Conservation (phyloP, 2,797 vertebrate species). For the Sebastes itinus region DNA sequence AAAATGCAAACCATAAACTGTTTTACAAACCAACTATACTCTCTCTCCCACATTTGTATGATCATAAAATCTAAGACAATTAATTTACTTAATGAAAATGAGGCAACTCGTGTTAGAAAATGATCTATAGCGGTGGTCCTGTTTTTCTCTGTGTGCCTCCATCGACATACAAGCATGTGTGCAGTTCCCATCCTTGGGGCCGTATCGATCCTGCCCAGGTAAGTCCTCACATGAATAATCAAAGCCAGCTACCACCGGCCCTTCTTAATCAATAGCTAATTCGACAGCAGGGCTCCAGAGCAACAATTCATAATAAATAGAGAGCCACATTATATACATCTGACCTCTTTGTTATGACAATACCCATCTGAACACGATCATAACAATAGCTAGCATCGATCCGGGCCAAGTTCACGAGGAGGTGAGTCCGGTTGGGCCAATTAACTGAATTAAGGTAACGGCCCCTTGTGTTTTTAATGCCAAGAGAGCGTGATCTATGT, state of each 20-base stretch:
- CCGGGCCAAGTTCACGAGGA: conserved; percentile 70
- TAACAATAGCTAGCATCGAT: conserved; percentile 73
- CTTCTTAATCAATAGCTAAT: conserved; percentile 80
- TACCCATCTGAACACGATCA: conserved; percentile 70
- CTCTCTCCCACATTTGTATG: background rate
- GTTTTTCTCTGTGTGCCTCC: conserved; percentile 11
- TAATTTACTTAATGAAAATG: background rate
- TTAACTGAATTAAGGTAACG: conserved; percentile 66
- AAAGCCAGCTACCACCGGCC: conserved; percentile 63
- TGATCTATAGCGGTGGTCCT: background rate
- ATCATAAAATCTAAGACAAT: background rate
- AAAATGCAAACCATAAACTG: background rate
- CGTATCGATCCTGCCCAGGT: conserved; percentile 71
- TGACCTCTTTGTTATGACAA: conserved; percentile 77
- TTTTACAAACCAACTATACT: background rate
- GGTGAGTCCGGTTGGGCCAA: conserved; percentile 71
- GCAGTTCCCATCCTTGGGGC: conserved; percentile 60
- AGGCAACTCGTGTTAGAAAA: background rate
- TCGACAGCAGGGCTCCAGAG: conserved; percentile 59
- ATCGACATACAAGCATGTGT: conserved; percentile 47
- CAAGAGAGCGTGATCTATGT: conserved; percentile 45
- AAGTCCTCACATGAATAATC: conserved; percentile 77
- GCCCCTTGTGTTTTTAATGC: conserved; percentile 49
- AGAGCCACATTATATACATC: conserved; percentile 68
- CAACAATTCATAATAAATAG: conserved; percentile 77